Percentiles rank a stretch among this genome's conserved stretches.
phyloP scores from a whole-genome alignment of 2,113 vertebrate species.

The Asarcornis scutulata region DNA sequence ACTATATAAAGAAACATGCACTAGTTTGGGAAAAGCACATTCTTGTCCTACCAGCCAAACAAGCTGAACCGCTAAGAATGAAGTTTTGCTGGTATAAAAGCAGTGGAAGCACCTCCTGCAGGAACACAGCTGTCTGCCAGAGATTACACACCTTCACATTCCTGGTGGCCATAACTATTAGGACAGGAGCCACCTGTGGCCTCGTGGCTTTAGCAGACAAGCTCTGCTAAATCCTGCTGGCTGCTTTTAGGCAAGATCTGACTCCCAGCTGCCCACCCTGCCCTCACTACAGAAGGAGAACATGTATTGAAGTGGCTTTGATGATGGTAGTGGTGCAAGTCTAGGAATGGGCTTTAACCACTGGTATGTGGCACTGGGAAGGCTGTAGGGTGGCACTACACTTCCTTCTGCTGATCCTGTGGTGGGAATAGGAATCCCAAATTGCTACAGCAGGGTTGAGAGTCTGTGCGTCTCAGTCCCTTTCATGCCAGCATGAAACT shows the following conservation, averaged over 20 bases:
- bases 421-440: not conserved
- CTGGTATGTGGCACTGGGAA: not conserved
- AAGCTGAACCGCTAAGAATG: not conserved
- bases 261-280: not conserved
- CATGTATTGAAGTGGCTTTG: rapidly evolving
- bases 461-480: not conserved
- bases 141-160: not conserved
- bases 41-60: conserved; percentile 4
- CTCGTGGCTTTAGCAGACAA: not conserved
- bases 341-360: not conserved
- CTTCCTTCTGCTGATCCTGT: not conserved
- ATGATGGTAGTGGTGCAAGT: not conserved
- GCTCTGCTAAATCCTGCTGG: not conserved
- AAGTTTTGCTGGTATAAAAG: not conserved
- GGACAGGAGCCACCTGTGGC: not conserved
- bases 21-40: conserved; percentile 22
- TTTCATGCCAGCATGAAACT: not conserved
- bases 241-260: not conserved
- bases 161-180: not conserved
- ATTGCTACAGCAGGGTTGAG: not conserved
- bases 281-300: not conserved
- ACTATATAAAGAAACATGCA: not conserved
- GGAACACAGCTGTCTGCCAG: not conserved
- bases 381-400: not conserved
- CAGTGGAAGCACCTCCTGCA: not conserved